These are phyloP conservation scores for Phylloscopus whistleri DNA, from an alignment of 2,113 vertebrate genomes.

Conservation along the genomic window DNA sequence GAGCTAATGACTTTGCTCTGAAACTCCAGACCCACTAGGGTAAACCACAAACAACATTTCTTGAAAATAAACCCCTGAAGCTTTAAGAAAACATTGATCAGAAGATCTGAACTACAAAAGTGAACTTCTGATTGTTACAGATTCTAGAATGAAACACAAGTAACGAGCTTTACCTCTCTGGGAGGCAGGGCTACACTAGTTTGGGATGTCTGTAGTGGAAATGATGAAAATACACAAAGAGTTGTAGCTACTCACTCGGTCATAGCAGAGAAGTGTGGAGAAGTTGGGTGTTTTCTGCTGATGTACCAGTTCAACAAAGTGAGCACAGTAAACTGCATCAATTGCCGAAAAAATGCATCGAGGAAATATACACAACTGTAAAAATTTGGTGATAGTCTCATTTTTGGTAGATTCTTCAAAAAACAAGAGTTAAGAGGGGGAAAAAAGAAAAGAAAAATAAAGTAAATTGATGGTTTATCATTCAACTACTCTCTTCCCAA, in stretches of 20 bases:
- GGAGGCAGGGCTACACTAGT: background rate
- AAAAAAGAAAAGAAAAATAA: background rate
- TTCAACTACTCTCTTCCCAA: background rate
- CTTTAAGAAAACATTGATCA: background rate
- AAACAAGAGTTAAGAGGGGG: background rate
- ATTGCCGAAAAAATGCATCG: constrained; percentile 98
- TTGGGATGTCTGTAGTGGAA: background rate
- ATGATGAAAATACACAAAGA: background rate
- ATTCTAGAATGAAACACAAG: background rate
- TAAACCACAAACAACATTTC: background rate
- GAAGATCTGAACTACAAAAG: background rate
- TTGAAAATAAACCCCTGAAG: background rate
- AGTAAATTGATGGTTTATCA: background rate
- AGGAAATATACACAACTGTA: constrained; percentile 97
- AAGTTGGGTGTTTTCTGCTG: constrained; percentile 98
- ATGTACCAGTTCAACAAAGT: constrained; percentile 97
- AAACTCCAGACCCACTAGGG: background rate
- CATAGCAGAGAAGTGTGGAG: constrained; percentile 96
- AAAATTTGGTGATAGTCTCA: constrained; percentile 98
- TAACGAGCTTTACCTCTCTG: background rate
- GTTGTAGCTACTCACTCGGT: constrained; percentile 82
- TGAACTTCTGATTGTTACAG: background rate
- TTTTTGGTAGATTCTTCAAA: constrained; percentile 96
- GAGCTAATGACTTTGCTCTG: background rate
- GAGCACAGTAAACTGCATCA: constrained; percentile 96